Evolutionary conservation across 2,888 invertebrate genomes (phyloP).

Genomic region (Rotaria sp.): DNA sequence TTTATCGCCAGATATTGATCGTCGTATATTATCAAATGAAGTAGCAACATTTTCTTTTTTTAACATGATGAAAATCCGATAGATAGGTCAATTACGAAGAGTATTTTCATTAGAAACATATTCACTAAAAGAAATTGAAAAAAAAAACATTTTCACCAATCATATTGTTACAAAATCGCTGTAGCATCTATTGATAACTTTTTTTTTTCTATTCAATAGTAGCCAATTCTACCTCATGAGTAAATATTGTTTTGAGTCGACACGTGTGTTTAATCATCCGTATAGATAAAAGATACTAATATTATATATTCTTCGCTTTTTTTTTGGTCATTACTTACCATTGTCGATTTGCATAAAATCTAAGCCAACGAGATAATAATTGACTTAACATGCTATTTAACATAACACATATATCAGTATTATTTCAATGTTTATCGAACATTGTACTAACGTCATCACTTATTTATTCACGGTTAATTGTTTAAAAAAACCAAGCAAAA

Average conservation of each 20-base stretch:
- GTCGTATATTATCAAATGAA: not conserved
- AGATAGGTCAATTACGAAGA: not conserved
- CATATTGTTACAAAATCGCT: not conserved
- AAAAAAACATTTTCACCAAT: no score
- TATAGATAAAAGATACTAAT: not conserved
- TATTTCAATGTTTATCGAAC: no score
- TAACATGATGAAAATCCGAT: not conserved
- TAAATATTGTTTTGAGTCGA: not conserved
- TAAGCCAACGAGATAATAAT: no score
- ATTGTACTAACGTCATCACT: no score
- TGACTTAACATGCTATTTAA: no score
- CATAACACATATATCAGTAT: no score
- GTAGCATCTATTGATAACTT: not conserved
- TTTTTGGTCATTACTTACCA: not conserved
- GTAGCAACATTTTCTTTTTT: not conserved
- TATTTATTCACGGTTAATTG: no score
- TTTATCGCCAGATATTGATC: not conserved
- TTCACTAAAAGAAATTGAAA: not conserved
- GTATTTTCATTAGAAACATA: not conserved
- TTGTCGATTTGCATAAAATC: no score
- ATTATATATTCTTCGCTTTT: not conserved
- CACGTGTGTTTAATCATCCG: conserved; percentile 12
- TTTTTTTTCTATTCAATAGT: not conserved
- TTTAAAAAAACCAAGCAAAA: no score
- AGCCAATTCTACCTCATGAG: not conserved